Evolutionary conservation across 2,113 vertebrate genomes (phyloP), one percentile per base, ranked within the genome.

Genomic region (Corvus hawaiiensis): DNA sequence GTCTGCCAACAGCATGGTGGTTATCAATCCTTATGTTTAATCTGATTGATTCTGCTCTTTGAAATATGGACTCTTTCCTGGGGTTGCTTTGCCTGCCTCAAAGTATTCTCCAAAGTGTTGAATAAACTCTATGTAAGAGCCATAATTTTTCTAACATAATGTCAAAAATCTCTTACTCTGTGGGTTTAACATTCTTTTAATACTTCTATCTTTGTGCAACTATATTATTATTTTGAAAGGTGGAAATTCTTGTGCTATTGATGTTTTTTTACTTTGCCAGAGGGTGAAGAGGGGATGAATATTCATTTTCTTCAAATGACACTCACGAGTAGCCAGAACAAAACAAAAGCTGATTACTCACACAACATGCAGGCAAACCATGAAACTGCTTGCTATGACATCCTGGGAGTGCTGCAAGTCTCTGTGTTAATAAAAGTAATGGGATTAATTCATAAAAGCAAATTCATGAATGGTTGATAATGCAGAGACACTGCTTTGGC

Each of bases 401-500:
- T 71, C 6, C 59, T 55, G 15, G 19, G 61, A 74, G 43, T 46
- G 59, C 41, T 80, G 21, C 26, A 69, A 69, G 46, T 71, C n/a
- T 61, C 13, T 49, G 35, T 73, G 39, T 49, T 85, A 69, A 66
- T 64, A 79, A 66, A 84, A 88, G 32, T 44, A 88, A 88, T 71
- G 64, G 43, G 90, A 86, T 96, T 95, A 71, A 39, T 90, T 86
- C 79, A 43, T 71, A 55, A 77, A 88, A 77, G 90, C 46, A 55
- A 88, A 73, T 74, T 61, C 37, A 80, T 86, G 90, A 88, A 62
- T 94, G 88, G 86, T 19, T 91, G 87, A 48, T 89, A 67, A 84
- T 35, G 51, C 77, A 63, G 33, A 89, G 73, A 21, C 66, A 3
- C 62, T 67, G 77, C 33, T 86, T 46, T 63, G 80, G 11, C 75